Conservation (phyloP, 2,113 vertebrate genomes). For the Hippolais icterina region DNA sequence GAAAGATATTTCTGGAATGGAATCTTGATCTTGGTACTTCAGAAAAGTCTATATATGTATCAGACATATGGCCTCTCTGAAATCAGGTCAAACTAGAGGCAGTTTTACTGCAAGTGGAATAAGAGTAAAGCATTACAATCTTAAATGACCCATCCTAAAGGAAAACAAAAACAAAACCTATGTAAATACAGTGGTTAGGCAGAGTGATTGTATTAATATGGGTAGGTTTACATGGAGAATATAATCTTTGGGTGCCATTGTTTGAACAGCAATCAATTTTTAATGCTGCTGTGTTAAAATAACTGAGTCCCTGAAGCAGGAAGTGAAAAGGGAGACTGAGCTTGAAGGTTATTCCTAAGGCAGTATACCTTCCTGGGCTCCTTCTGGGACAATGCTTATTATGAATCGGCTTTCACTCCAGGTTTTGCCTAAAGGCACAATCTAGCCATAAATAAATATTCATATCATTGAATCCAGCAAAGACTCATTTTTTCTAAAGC, state of each 20-base stretch:
- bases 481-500: background rate
- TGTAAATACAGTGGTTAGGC: background rate
- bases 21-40: background rate
- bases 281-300: background rate
- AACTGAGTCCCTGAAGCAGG: background rate
- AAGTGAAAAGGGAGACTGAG: background rate
- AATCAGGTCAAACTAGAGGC: background rate
- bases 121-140: background rate
- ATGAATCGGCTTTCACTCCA: background rate
- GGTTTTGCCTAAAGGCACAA: background rate
- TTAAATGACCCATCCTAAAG: background rate
- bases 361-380: background rate
- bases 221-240: background rate
- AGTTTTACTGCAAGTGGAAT: background rate
- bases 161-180: background rate
- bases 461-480: background rate
- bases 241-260: background rate
- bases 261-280: background rate
- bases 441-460: slow-evolving; percentile 4
- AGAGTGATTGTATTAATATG: background rate
- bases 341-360: background rate
- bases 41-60: background rate
- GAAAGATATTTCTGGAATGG: background rate
- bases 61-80: background rate
- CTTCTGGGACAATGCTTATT: slow-evolving; percentile 7